A percentile compares a stretch with the other conserved stretches of the same genome.
Conservation (phyloP, 2,797 vertebrate genomes). For the Sitta carolinensis region DNA sequence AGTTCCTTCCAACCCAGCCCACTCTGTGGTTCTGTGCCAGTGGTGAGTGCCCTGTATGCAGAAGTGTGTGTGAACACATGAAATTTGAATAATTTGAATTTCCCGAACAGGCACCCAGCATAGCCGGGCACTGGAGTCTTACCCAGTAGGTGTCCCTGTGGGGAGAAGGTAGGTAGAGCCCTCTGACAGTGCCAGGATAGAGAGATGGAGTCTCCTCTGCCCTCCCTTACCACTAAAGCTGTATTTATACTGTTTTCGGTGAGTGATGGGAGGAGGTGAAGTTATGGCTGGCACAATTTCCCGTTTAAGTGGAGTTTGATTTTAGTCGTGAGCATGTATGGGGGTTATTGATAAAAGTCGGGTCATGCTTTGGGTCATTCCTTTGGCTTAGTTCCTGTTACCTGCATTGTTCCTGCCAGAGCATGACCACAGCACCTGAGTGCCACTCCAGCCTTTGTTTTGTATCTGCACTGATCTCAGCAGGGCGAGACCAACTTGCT, state of each 20-base stretch:
- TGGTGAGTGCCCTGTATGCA: neutral
- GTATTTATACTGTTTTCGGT: neutral
- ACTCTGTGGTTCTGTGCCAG: neutral
- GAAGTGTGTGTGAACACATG: neutral
- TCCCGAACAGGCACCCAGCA: rapidly evolving
- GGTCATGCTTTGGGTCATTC: neutral
- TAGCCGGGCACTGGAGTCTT: rapidly evolving
- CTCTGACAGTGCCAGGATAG: neutral
- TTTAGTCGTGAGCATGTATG: neutral
- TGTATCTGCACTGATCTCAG: neutral
- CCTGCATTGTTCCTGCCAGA: neutral
- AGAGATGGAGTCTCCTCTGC: neutral
- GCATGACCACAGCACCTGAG: no score
- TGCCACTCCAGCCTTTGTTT: neutral
- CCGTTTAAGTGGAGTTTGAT: neutral
- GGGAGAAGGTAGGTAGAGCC: neutral
- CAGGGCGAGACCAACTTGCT: neutral
- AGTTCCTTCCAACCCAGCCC: neutral
- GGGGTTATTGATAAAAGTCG: neutral
- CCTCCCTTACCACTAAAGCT: neutral
- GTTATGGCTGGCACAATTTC: neutral
- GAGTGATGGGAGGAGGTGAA: neutral
- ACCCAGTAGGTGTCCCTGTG: neutral
- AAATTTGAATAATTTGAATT: neutral
- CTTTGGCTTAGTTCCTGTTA: neutral